Conservation (phyloP, 2,113 vertebrate species). For the Tachysurus vachellii region DNA sequence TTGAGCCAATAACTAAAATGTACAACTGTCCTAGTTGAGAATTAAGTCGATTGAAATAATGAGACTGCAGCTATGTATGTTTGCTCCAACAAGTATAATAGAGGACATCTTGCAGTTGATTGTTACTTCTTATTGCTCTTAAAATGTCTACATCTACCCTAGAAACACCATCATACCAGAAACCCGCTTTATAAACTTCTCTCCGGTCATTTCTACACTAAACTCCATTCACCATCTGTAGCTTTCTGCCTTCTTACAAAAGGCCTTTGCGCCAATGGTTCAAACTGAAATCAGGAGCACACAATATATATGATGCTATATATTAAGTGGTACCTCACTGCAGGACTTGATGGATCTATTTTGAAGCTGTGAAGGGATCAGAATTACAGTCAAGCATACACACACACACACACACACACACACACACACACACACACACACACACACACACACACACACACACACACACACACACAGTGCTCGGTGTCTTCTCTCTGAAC, state of each 20-base stretch:
- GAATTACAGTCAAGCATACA: background rate
- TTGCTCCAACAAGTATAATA: background rate
- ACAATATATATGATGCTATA: background rate
- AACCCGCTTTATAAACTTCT: background rate
- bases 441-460: too few species aligned
- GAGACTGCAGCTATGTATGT: background rate
- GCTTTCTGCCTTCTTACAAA: background rate
- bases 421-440: too few species aligned
- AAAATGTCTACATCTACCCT: background rate
- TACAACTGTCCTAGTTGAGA: background rate
- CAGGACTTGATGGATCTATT: background rate
- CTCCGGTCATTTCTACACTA: background rate
- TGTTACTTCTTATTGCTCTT: background rate
- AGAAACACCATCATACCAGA: background rate
- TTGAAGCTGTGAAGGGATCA: background rate
- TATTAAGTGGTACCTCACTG: background rate
- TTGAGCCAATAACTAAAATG: background rate
- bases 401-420: too few species aligned
- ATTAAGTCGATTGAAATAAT: background rate
- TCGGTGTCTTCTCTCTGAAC: background rate
- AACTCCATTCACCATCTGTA: background rate
- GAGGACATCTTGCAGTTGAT: background rate
- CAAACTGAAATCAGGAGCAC: background rate
- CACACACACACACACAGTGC: background rate
- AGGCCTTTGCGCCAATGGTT: background rate